These are phyloP conservation scores for Mus spretus DNA, from an alignment of 2,797 vertebrate genomes.

Conservation along the genomic window DNA sequence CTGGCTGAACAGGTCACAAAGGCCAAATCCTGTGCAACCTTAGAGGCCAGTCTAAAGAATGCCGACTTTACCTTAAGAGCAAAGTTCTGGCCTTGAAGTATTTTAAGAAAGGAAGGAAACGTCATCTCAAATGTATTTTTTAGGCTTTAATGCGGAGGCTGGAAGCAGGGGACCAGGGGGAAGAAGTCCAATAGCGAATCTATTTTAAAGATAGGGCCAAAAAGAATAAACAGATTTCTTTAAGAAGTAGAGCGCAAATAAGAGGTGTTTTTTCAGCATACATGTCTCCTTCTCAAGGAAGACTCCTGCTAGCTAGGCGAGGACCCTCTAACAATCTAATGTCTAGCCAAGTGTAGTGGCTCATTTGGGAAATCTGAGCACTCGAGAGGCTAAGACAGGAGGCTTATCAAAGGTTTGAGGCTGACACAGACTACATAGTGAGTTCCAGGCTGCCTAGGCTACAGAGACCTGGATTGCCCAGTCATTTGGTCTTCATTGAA, in stretches of 20 bases:
- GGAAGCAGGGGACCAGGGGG: not conserved
- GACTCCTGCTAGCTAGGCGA: not conserved
- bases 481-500: not conserved
- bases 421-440: not conserved
- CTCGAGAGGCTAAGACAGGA: not conserved
- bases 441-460: not conserved
- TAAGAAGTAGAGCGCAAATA: not conserved
- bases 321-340: not conserved
- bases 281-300: conserved; percentile 32
- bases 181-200: conserved; percentile 38
- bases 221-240: conserved; percentile 35
- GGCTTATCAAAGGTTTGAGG: not conserved
- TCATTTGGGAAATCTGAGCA: not conserved
- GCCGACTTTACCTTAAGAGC: conserved; percentile 64
- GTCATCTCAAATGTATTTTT: not conserved
- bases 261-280: not conserved
- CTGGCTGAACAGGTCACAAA: conserved; percentile 41
- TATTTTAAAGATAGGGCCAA: not conserved
- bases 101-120: conserved; percentile 66
- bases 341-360: not conserved
- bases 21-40: conserved; percentile 30
- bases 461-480: not conserved
- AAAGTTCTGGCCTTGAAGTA: conserved; percentile 49
- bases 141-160: conserved; percentile 8
- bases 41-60: conserved; percentile 63